phyloP scores from a whole-genome alignment of 2,113 vertebrate genomes.

The Pseudolaguvia tuberculata region DNA sequence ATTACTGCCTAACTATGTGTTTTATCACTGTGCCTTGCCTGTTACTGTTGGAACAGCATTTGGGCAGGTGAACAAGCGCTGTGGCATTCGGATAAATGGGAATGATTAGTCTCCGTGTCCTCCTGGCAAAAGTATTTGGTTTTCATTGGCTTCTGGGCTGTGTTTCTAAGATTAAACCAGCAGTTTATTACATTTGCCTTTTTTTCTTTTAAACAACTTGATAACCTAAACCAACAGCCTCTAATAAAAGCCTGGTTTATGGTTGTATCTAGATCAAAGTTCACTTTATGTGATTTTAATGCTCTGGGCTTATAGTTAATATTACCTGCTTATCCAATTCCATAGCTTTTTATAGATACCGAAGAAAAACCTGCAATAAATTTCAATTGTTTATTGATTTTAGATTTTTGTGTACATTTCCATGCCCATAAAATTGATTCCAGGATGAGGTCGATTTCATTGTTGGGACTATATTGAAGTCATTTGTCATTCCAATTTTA shows the following conservation, averaged over 20 bases:
- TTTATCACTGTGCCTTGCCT: conserved; percentile 57
- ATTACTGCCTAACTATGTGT: conserved; percentile 61
- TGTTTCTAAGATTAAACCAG: not conserved
- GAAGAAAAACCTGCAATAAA: no score
- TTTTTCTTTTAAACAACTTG: not conserved
- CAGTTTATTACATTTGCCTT: not conserved
- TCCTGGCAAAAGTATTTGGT: conserved; percentile 40
- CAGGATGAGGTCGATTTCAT: no score
- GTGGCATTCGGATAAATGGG: conserved; percentile 31
- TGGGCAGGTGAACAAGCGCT: conserved; percentile 47
- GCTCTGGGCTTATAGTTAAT: not conserved
- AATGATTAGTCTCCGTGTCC: conserved; percentile 41
- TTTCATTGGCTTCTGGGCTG: conserved; percentile 10
- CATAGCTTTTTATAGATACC: not conserved
- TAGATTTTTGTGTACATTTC: not conserved
- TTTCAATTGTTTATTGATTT: not conserved
- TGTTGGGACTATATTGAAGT: no score
- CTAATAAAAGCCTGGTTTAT: no score
- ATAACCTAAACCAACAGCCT: no score
- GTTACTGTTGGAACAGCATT: conserved; percentile 63
- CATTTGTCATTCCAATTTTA: no score
- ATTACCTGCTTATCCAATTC: not conserved
- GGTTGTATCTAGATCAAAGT: not conserved
- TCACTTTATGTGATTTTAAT: not conserved
- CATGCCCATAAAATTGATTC: not conserved